Base-by-base conservation (phyloP, 2,888 invertebrate species). In the Himalopsyche anomala region DNA sequence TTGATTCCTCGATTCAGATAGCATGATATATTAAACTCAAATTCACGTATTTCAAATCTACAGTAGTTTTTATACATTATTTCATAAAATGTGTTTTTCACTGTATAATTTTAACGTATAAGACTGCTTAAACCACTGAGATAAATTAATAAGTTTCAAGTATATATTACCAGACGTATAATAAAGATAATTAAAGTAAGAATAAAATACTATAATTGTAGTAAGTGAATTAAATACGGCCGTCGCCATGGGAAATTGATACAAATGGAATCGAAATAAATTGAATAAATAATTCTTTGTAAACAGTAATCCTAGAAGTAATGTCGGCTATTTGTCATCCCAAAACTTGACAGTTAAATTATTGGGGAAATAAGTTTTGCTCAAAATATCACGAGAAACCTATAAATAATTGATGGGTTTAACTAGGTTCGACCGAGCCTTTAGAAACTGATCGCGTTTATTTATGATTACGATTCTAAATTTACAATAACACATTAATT, bases 341-440 rank as follows among this genome's bases (percentile, higher is more conserved):
- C 19, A 28, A 38, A 56, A 17, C 36, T 15, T 79, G 79, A 79
- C 79, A 79, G 79, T 79, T 79, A 36, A 36, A 36, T 79, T 40
- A 79, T 79, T 6, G 15, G 9, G 11, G 36, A 79, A 38, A 79
- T 79, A 79, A 79, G 28, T 74, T 38, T 38, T 19, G n/a, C 36
- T 36, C 74, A 19, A 74, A 74, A 36, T 79, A 79, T 79, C 79
- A 28, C 19, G 79, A 17, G 79, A n/a, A 79, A 5, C 79, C 79
- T 79, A 79, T 79, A 79, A 79, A 79, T 79, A 79, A 79, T 79
- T 79, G 36, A 79, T 79, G 36, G 40, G 4, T 19, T 79, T 36
- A 19, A 36, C 28, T 17, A 40, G 79, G 79, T 38, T 17, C 40
- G 40, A 40, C 12, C 79, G 36, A 38, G 79, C 56, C 56, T 56